phyloP scores from a whole-genome alignment of 2,888 invertebrate species.

The Eudasyphora cyanicolor region DNA sequence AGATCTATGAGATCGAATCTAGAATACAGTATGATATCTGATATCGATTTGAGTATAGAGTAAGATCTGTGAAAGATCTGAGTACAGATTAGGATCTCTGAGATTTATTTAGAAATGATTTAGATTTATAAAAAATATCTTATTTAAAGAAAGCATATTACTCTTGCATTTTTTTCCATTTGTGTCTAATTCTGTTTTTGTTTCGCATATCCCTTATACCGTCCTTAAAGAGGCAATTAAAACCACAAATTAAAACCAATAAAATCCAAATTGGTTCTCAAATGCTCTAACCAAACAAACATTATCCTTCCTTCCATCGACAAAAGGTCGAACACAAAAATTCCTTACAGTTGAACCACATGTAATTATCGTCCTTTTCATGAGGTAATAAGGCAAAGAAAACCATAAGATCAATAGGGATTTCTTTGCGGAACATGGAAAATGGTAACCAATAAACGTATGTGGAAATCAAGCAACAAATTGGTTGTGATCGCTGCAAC shows the following conservation, averaged over 20 bases:
- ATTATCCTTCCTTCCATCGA: background rate
- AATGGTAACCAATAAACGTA: conserved; percentile 52
- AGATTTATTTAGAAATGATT: too few relatives aligned
- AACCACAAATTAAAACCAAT: conserved; percentile 48
- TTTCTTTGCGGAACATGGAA: background rate
- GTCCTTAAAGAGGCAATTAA: conserved; percentile 37
- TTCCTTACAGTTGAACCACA: conserved; percentile 37
- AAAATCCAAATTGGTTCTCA: conserved; percentile 30
- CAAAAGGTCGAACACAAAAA: background rate
- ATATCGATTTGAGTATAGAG: too few relatives aligned
- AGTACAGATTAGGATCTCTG: too few relatives aligned
- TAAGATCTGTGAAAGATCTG: too few relatives aligned
- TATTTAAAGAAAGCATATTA: too few relatives aligned
- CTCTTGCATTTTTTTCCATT: too few relatives aligned
- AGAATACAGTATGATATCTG: too few relatives aligned
- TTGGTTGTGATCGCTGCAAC: conserved; percentile 8
- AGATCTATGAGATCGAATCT: too few relatives aligned
- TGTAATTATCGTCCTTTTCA: conserved; percentile 44
- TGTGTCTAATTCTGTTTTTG: background rate
- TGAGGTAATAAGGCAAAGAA: background rate
- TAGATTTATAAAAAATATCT: too few relatives aligned
- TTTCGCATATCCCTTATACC: background rate
- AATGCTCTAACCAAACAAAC: background rate
- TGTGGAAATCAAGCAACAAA: conserved; percentile 45
- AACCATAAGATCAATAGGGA: conserved; percentile 9